phyloP scores from a whole-genome alignment of 2,888 invertebrate genomes.

The Drosophila helvetica region DNA sequence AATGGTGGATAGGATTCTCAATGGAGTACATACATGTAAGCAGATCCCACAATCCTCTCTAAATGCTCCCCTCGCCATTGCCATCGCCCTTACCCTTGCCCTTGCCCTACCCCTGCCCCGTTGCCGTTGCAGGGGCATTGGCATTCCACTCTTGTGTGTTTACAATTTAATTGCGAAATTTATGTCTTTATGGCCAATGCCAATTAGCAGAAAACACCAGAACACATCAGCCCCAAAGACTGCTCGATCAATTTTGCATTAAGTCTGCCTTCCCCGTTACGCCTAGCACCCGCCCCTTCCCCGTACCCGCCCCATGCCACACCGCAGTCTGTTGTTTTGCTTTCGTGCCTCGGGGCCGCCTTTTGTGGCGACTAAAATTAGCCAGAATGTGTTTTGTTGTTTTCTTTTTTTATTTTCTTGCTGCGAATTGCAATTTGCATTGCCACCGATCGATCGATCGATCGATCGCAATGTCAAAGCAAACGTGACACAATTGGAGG shows the following conservation, averaged over 20 bases:
- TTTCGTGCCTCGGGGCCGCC: conserved; percentile 43
- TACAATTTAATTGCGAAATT: conserved; percentile 80
- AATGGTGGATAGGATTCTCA: neutral
- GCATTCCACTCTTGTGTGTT: conserved; percentile 39
- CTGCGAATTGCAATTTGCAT: conserved; percentile 48
- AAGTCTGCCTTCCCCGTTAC: conserved; percentile 17
- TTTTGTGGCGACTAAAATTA: conserved; percentile 63
- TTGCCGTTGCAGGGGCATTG: conserved; percentile 23
- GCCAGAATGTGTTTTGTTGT: conserved; percentile 27
- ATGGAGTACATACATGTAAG: neutral
- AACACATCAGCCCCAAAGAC: conserved; percentile 30
- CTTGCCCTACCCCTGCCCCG: neutral
- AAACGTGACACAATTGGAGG: conserved; percentile 53
- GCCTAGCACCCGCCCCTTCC: neutral
- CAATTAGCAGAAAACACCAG: conserved; percentile 70
- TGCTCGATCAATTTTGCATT: conserved; percentile 60
- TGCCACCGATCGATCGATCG: conserved; percentile 19
- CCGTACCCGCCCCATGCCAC: neutral
- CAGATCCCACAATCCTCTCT: neutral
- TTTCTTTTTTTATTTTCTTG: too few relatives aligned
- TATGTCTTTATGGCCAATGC: conserved; percentile 81
- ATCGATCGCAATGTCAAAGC: conserved; percentile 55
- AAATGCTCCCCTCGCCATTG: neutral
- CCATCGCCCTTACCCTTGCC: neutral
- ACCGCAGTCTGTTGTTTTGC: conserved; percentile 2